These are phyloP conservation scores for Cyprinodon variegatus DNA, from an alignment of 2,113 vertebrate species.

Conservation along the genomic window DNA sequence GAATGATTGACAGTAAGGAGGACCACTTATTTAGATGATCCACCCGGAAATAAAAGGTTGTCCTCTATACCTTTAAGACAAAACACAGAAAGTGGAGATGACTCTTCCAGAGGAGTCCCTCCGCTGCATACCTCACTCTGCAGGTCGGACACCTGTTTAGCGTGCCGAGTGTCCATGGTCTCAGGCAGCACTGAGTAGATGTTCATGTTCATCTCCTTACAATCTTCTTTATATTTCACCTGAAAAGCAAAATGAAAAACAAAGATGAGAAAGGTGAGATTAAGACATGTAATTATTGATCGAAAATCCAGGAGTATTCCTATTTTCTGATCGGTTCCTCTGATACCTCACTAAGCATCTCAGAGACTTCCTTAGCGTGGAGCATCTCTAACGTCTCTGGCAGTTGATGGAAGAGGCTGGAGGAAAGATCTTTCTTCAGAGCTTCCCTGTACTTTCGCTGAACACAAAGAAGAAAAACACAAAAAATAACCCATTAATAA, in stretches of 20 bases:
- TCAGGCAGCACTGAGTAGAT: slow-evolving; percentile 87
- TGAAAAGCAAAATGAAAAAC: not conserved
- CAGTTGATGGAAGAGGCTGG: slow-evolving; percentile 86
- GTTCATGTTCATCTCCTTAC: slow-evolving; percentile 79
- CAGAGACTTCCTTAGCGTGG: slow-evolving; percentile 81
- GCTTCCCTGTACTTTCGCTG: slow-evolving; percentile 87
- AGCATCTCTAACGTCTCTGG: slow-evolving; percentile 88
- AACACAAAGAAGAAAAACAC: not conserved
- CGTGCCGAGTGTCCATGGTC: slow-evolving; percentile 88
- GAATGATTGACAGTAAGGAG: too few relatives aligned
- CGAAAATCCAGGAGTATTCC: too few relatives aligned
- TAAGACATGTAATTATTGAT: too few relatives aligned
- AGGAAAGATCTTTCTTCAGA: slow-evolving; percentile 79
- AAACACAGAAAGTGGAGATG: too few relatives aligned
- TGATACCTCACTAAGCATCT: slow-evolving; percentile 63
- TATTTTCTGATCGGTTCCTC: too few relatives aligned
- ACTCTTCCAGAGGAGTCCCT: not conserved
- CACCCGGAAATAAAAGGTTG: too few relatives aligned
- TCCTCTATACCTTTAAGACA: too few relatives aligned
- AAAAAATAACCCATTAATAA: not conserved
- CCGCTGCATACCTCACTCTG: slow-evolving; percentile 54
- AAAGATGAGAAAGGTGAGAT: not conserved
- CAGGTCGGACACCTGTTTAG: slow-evolving; percentile 70
- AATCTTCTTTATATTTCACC: slow-evolving; percentile 65
- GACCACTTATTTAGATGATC: too few relatives aligned